Evolutionary conservation across 2,113 vertebrate genomes (phyloP), one percentile per base, ranked within the genome.

Genomic region (Cyphomyrus discorhynchus): DNA sequence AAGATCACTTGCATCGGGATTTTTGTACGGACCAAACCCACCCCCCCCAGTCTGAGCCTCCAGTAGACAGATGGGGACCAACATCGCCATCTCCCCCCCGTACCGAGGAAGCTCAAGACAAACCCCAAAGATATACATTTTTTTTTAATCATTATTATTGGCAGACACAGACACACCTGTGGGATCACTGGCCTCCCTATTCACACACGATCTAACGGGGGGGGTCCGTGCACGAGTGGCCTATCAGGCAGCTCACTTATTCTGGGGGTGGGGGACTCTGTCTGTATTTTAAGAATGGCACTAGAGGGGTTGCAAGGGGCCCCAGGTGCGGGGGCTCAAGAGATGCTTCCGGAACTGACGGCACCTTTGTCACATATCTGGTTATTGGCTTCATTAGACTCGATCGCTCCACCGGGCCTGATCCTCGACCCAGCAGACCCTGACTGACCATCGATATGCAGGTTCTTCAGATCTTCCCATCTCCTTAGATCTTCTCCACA

Each of bases 1-100:
- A 90, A 91, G 92, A 88, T 90, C 27, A 92, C 91, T 92, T 90
- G 90, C 91, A 92, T 89, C 83, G 87, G 88, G 86, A 90, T 27
- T 39, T 70, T 39, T n/a, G 88, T 35, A 80, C 31, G 10, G 46
- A 35, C 87, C 89, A 89, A 85, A 70, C 82, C 4, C 42, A 11
- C 83, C 88, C 88, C 91, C 92, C 89, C 42, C n/a, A 31, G 1
- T 66, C n/a, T 66, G 62, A 11, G 46, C 46, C 47, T 31, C 49
- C 8, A 47, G 27, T 3, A n/a, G 70, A 77, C 70, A 77, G 70
- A 39, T 39, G 31, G 31, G 31, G 31, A 77, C 13, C 70, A 31
- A 15, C 11, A 31, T 17, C 4, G 15, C 4, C 3, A 39, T 39
- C 8, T 1, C 70, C 39, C 39, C 39, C 39, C 27, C 31, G 15